Conservation (phyloP, 1,140 invertebrate genomes). For the Drosophila nannoptera region DNA sequence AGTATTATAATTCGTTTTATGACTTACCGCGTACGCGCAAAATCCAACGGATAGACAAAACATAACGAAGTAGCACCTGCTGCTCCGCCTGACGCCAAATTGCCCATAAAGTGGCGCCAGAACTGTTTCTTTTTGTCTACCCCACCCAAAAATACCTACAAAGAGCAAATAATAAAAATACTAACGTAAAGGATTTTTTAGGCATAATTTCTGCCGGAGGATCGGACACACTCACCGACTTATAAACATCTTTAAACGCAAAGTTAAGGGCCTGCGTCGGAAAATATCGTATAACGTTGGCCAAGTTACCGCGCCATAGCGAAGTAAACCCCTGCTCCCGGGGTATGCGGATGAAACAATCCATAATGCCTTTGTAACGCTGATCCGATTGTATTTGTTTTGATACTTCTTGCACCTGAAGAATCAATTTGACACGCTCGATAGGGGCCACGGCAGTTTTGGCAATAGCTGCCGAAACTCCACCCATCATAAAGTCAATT, state of each 20-base stretch:
- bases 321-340: constrained; percentile 89
- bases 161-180: not conserved
- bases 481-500: constrained; percentile 92
- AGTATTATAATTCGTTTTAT: not conserved
- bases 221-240: constrained; percentile 81
- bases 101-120: constrained; percentile 90
- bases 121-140: constrained; percentile 92
- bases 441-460: constrained; percentile 95
- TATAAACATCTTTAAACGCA: constrained; percentile 95
- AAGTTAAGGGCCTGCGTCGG: constrained; percentile 98
- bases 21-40: constrained; percentile 87
- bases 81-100: constrained; percentile 95
- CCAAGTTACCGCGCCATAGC: constrained; percentile 96
- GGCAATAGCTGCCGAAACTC: constrained; percentile 91
- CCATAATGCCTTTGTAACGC: constrained; percentile 86
- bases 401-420: constrained; percentile 92
- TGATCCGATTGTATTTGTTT: constrained; percentile 88
- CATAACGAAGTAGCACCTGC: constrained; percentile 94
- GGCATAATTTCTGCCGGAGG: not conserved
- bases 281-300: constrained; percentile 95
- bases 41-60: constrained; percentile 97
- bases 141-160: constrained; percentile 80
- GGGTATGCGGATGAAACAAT: constrained; percentile 84
- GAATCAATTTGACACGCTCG: constrained; percentile 94
- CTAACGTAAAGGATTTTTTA: not conserved